These are phyloP conservation scores for Chloebia gouldiae DNA, from an alignment of 2,113 vertebrate genomes.

Conservation along the genomic window DNA sequence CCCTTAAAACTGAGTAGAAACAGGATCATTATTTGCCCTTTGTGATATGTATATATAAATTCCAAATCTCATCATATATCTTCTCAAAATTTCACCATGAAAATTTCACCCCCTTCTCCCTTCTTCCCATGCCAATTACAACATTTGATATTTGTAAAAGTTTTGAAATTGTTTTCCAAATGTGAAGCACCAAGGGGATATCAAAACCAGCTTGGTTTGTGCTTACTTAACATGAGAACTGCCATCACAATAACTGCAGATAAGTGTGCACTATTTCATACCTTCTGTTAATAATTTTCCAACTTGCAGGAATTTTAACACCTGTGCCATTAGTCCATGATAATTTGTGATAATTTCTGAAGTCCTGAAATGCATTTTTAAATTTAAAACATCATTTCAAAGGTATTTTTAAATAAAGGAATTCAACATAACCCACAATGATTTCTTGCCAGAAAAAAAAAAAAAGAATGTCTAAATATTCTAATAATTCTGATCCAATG, in stretches of 20 bases:
- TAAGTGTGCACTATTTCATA: background rate
- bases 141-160: background rate
- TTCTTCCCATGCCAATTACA: background rate
- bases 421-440: background rate
- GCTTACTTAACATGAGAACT: background rate
- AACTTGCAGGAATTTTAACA: background rate
- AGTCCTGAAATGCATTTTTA: background rate
- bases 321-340: background rate
- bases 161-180: background rate
- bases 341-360: background rate
- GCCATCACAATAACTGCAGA: background rate
- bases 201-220: background rate
- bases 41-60: background rate
- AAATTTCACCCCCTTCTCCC: background rate
- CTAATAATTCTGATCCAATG: background rate
- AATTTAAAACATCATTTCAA: background rate
- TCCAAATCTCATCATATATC: background rate
- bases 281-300: background rate
- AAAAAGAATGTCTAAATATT: background rate
- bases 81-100: background rate
- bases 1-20: constrained; percentile 1
- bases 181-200: background rate
- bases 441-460: background rate
- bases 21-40: background rate
- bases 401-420: background rate